Conservation (phyloP, 1,140 invertebrate genomes). For the Oreohelix idahoensis region DNA sequence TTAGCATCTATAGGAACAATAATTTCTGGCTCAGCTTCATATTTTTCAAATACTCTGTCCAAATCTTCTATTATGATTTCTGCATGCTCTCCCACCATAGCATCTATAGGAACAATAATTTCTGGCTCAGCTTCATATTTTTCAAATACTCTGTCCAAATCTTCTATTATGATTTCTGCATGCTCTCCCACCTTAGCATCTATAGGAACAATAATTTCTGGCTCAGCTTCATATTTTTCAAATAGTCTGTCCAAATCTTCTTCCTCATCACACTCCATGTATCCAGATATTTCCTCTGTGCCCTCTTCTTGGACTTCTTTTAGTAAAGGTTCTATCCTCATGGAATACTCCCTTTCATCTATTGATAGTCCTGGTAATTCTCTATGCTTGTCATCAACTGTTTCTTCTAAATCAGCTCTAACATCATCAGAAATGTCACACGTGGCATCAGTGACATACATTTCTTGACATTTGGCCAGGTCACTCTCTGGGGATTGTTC, state of each 20-base stretch:
- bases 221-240: constrained; percentile 32
- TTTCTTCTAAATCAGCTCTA: background rate
- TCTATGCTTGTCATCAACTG: background rate
- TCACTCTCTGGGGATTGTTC: constrained; percentile 32
- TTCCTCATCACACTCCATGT: constrained; percentile 3
- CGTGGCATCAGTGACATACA: constrained; percentile 28
- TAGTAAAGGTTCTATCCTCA: constrained; percentile 25
- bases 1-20: background rate
- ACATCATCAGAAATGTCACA: background rate
- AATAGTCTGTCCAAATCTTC: constrained; percentile 26
- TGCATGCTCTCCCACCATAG: background rate
- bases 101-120: background rate
- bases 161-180: constrained; percentile 21
- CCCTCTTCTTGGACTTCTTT: constrained; percentile 33
- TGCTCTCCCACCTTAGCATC: constrained; percentile 21
- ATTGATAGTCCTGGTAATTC: background rate
- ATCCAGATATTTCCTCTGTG: constrained; percentile 36
- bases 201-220: background rate
- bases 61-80: constrained; percentile 19
- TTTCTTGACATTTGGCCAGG: constrained; percentile 46
- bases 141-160: constrained; percentile 29
- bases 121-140: constrained; percentile 43
- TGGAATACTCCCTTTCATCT: constrained; percentile 4
- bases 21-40: constrained; percentile 42
- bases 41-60: constrained; percentile 34